Percentiles rank a stretch among this genome's conserved stretches.
phyloP scores from a whole-genome alignment of 2,888 invertebrate species.

The Luffia ferchaultella region DNA sequence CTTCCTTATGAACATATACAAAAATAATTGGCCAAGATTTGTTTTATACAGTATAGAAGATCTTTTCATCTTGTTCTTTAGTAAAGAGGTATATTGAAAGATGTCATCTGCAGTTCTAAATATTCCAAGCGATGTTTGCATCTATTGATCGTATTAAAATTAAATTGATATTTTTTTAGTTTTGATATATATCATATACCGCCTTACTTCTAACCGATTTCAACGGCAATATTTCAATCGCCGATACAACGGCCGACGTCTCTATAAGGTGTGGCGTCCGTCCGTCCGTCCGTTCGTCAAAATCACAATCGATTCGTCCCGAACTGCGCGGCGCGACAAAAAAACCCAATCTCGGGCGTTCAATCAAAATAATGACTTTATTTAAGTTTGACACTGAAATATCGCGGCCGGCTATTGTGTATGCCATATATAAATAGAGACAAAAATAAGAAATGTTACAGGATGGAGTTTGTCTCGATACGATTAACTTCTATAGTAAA shows the following conservation, averaged over 20 bases:
- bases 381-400: conserved; percentile 64
- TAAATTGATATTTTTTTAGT: too few relatives aligned
- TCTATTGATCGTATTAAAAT: too few relatives aligned
- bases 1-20: too few relatives aligned
- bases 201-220: conserved; percentile 29
- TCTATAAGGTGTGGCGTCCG: conserved; percentile 44
- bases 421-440: conserved; percentile 30
- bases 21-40: too few relatives aligned
- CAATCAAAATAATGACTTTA: conserved; percentile 67
- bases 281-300: conserved; percentile 14
- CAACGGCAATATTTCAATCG: conserved; percentile 31
- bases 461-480: neutral
- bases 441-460: conserved; percentile 20
- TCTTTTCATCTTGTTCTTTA: too few relatives aligned
- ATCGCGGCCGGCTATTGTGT: conserved; percentile 47
- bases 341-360: conserved; percentile 32
- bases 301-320: conserved; percentile 47
- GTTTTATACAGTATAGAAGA: too few relatives aligned
- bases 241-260: conserved; percentile 16
- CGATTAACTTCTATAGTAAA: neutral
- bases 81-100: too few relatives aligned
- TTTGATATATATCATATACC: too few relatives aligned
- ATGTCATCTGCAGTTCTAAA: too few relatives aligned
- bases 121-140: too few relatives aligned
- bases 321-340: conserved; percentile 31